Conservation (phyloP, 1,140 invertebrate genomes). For the Paramacrobiotus metropolitanus region DNA sequence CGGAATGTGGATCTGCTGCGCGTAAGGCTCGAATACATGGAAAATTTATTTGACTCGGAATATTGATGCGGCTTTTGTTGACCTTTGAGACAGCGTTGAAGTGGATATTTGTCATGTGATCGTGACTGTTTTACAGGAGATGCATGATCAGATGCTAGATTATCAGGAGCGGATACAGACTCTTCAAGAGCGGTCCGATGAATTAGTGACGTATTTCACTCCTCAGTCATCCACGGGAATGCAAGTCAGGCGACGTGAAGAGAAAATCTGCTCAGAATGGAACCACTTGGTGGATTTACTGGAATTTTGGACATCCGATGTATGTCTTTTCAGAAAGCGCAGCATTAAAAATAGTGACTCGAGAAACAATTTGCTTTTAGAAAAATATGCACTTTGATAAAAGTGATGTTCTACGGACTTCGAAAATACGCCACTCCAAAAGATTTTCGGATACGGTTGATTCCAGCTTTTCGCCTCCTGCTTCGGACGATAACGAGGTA, state of each 20-base stretch:
- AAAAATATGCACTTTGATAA: neutral
- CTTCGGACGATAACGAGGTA: too few relatives aligned
- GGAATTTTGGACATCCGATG: neutral
- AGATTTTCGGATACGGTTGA: neutral
- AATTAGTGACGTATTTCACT: neutral
- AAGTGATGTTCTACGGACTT: neutral
- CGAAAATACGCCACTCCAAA: neutral
- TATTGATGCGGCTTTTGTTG: too few relatives aligned
- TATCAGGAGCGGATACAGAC: neutral
- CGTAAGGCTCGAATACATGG: too few relatives aligned
- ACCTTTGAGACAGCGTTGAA: too few relatives aligned
- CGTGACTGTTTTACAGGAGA: neutral
- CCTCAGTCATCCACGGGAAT: neutral
- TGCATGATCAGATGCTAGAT: conserved; percentile 1
- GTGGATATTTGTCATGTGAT: too few relatives aligned
- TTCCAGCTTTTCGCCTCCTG: neutral
- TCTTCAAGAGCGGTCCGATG: neutral
- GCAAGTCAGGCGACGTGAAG: neutral
- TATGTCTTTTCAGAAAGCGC: neutral
- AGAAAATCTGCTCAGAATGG: neutral
- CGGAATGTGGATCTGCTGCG: neutral
- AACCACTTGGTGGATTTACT: neutral
- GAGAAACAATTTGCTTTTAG: too few relatives aligned
- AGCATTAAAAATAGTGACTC: too few relatives aligned
- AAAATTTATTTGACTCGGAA: too few relatives aligned